These are phyloP conservation scores for Rapana venosa DNA, from an alignment of 2,888 invertebrate genomes.

Conservation along the genomic window DNA sequence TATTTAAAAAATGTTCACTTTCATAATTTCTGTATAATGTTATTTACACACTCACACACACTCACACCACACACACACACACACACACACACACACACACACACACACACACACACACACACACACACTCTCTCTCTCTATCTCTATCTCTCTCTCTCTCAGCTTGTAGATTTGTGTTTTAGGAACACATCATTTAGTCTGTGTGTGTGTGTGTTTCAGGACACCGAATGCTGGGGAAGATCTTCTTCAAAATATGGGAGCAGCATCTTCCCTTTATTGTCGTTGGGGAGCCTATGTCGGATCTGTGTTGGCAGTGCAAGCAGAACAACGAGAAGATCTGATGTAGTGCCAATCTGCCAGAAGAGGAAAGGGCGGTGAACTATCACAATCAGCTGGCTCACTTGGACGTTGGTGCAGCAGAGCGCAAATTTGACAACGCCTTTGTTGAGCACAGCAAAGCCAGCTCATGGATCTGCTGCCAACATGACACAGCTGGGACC, in stretches of 20 bases:
- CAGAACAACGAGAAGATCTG: slow-evolving; percentile 39
- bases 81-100: too few relatives aligned
- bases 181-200: too few relatives aligned
- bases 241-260: slow-evolving; percentile 32
- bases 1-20: too few relatives aligned
- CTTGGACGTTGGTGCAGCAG: slow-evolving; percentile 11
- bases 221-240: neutral
- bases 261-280: slow-evolving; percentile 37
- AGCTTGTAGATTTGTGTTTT: too few relatives aligned
- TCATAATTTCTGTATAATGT: too few relatives aligned
- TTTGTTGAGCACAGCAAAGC: slow-evolving; percentile 13
- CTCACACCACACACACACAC: too few relatives aligned
- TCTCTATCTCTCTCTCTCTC: too few relatives aligned
- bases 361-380: slow-evolving; percentile 13
- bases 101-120: too few relatives aligned
- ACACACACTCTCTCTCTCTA: too few relatives aligned
- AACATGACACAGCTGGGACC: neutral
- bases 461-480: neutral
- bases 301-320: slow-evolving; percentile 52
- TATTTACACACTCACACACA: too few relatives aligned
- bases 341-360: slow-evolving; percentile 31
- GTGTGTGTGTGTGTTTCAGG: slow-evolving; percentile 6
- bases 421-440: neutral
- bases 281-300: slow-evolving; percentile 43
- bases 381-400: neutral